Conservation (phyloP, 2,888 invertebrate species). For the Athalia rosae region DNA sequence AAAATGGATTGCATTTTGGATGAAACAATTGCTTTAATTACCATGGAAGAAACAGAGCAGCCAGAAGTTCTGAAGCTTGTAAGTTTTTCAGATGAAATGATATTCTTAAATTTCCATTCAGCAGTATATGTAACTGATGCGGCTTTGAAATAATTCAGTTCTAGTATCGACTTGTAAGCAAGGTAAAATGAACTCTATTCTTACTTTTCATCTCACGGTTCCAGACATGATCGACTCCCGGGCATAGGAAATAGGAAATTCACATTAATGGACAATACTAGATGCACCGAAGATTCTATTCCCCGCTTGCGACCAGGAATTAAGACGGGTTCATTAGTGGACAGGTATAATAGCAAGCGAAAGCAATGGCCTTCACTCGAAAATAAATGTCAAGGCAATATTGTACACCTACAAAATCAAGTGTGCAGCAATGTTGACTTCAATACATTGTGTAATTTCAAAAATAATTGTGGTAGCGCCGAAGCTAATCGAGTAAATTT, state of each 20-base stretch:
- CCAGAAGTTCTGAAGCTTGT: conserved; percentile 14
- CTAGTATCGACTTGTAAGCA: neutral
- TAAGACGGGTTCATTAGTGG: neutral
- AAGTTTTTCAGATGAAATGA: neutral
- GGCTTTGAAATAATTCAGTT: neutral
- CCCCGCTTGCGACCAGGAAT: conserved; percentile 10
- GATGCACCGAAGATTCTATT: neutral
- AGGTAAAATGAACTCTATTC: neutral
- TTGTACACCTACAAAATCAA: conserved; percentile 22
- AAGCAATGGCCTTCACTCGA: neutral
- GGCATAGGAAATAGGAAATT: neutral
- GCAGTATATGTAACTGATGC: too few species aligned
- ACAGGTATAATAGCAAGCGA: neutral
- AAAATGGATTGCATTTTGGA: neutral
- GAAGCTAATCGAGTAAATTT: neutral
- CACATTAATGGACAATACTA: conserved; percentile 38
- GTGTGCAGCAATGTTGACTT: neutral
- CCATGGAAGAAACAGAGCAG: neutral
- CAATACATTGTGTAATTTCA: neutral
- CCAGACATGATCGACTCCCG: conserved; percentile 15
- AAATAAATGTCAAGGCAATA: conserved; percentile 9
- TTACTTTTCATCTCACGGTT: neutral
- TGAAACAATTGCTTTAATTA: neutral
- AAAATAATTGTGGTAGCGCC: neutral
- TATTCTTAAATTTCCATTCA: neutral